Conservation (phyloP, 2,797 vertebrate genomes). For the Rhadinocentrus ornatus region DNA sequence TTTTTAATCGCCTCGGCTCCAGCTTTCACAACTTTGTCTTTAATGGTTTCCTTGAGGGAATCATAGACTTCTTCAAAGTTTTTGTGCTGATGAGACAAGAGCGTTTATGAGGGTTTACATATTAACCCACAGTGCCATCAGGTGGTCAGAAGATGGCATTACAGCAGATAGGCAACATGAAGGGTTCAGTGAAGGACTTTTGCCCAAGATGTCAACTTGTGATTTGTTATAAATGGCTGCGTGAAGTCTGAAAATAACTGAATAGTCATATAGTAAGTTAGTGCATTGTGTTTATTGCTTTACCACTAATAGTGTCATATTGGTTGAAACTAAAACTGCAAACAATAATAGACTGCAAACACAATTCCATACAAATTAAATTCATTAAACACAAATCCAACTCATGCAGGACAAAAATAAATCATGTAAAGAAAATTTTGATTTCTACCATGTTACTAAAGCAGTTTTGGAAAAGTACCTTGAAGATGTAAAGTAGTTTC, state of each 20-base stretch:
- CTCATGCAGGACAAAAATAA: not conserved
- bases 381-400: not conserved
- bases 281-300: slow-evolving; percentile 1
- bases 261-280: not conserved
- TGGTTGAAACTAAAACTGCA: not conserved
- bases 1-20: slow-evolving; percentile 67
- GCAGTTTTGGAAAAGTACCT: slow-evolving; percentile 7
- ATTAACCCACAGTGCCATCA: slow-evolving; percentile 81
- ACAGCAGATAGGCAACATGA: slow-evolving; percentile 18
- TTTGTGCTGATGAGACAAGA: slow-evolving; percentile 41
- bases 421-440: not conserved
- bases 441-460: not conserved
- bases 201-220: not conserved
- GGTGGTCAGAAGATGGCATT: slow-evolving; percentile 51
- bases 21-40: slow-evolving; percentile 73
- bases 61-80: slow-evolving; percentile 73
- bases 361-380: not conserved
- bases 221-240: not conserved
- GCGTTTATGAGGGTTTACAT: slow-evolving; percentile 13
- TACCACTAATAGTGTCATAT: not conserved
- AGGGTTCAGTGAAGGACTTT: not conserved
- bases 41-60: slow-evolving; percentile 66
- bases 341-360: too few species aligned
- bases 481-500: slow-evolving; percentile 3
- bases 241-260: not conserved